Evolutionary conservation across 2,888 invertebrate species (phyloP).

Genomic region (Ptilodon capucinus): DNA sequence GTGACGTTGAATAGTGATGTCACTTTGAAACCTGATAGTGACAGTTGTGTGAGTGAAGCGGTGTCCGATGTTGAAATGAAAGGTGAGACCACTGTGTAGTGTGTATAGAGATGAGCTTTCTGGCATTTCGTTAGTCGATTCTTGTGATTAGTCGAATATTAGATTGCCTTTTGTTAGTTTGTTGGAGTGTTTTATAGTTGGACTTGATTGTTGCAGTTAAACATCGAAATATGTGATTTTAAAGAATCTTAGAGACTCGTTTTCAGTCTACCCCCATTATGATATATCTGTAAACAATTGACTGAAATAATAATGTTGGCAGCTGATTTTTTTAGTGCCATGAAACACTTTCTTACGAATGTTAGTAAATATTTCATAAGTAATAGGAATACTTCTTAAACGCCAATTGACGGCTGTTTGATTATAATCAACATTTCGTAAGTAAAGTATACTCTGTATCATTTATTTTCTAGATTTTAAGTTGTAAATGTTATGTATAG

Average conservation of each 20-base stretch:
- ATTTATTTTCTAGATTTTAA: slow-evolving; percentile 33
- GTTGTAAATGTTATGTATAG: slow-evolving; percentile 49
- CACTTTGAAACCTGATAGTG: slow-evolving; percentile 73
- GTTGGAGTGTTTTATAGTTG: not conserved
- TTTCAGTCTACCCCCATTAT: not conserved
- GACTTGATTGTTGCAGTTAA: not conserved
- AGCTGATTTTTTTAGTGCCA: not conserved
- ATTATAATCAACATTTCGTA: not conserved
- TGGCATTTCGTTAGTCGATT: slow-evolving; percentile 5
- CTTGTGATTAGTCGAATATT: not conserved
- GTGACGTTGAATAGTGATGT: slow-evolving; percentile 73
- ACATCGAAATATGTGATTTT: not conserved
- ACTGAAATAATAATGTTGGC: not conserved
- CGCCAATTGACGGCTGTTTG: not conserved
- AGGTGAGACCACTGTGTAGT: slow-evolving; percentile 69
- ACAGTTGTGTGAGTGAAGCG: slow-evolving; percentile 77
- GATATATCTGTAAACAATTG: not conserved
- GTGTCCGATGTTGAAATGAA: slow-evolving; percentile 64
- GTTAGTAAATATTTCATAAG: not conserved
- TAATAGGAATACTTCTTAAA: not conserved
- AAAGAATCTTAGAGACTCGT: not conserved
- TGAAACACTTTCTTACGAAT: not conserved
- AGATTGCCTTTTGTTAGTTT: not conserved
- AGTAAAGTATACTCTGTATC: slow-evolving; percentile 8
- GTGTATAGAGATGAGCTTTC: slow-evolving; percentile 11